A percentile compares a stretch with the other conserved stretches of the same genome.
Evolutionary conservation across 2,888 invertebrate species (phyloP).

Genomic region (Ferrisia virgata): DNA sequence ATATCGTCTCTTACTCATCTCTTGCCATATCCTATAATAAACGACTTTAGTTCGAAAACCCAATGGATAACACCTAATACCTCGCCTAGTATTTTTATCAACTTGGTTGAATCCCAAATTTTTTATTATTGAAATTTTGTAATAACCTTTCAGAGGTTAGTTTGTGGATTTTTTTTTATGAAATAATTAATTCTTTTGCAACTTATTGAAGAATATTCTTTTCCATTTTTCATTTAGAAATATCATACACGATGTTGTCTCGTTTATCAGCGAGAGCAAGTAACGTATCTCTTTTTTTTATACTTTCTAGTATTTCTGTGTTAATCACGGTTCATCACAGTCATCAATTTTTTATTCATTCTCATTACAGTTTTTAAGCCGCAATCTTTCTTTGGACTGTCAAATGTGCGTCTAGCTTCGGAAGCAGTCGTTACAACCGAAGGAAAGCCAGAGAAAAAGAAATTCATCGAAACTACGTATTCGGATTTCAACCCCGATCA

Average conservation of each 20-base stretch:
- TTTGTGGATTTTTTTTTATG: neutral
- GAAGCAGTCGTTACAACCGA: neutral
- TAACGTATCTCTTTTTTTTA: neutral
- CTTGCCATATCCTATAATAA: neutral
- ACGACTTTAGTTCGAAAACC: neutral
- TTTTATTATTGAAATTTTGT: neutral
- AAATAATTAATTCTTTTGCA: neutral
- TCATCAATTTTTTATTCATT: neutral
- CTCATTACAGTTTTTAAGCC: neutral
- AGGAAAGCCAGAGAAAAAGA: neutral
- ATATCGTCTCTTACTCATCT: neutral
- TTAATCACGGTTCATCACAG: neutral
- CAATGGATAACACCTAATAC: neutral
- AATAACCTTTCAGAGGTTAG: slow-evolving; percentile 20
- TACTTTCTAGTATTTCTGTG: neutral
- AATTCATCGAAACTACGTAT: neutral
- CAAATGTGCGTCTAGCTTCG: neutral
- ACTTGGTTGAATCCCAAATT: neutral
- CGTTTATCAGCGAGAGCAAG: neutral
- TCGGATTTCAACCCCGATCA: neutral
- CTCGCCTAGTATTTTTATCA: neutral
- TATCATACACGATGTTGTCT: neutral
- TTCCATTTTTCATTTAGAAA: neutral
- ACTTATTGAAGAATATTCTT: neutral
- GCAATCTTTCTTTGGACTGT: neutral